phyloP scores from a whole-genome alignment of 2,797 vertebrate genomes.

The Bryconaethiops microstoma region DNA sequence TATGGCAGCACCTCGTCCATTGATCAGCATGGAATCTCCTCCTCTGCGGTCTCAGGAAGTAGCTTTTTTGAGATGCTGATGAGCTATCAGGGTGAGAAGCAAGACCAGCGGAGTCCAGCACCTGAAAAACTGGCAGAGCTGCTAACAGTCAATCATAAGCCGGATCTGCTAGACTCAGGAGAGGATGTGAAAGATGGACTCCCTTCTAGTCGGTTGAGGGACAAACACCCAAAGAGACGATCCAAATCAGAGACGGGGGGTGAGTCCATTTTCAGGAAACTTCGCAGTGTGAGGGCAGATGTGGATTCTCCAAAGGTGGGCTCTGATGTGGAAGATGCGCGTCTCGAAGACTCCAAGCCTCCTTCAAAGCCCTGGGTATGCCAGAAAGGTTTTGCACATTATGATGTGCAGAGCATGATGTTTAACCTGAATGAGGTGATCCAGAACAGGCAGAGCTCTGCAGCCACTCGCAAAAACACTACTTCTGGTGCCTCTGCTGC shows the following conservation, averaged over 20 bases:
- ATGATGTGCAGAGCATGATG: slow-evolving; percentile 93
- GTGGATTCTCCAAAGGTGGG: slow-evolving; percentile 81
- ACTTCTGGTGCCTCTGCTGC: slow-evolving; percentile 95
- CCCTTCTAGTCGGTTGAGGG: slow-evolving; percentile 82
- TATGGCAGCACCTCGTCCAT: slow-evolving; percentile 98
- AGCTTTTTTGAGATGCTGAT: slow-evolving; percentile 94
- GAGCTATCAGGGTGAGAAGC: slow-evolving; percentile 88
- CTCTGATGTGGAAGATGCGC: slow-evolving; percentile 88
- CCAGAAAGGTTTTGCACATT: slow-evolving; percentile 93
- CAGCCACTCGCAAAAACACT: slow-evolving; percentile 89
- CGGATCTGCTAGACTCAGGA: slow-evolving; percentile 82
- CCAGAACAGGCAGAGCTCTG: slow-evolving; percentile 87
- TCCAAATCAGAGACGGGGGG: slow-evolving; percentile 96
- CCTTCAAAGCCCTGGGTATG: slow-evolving; percentile 87
- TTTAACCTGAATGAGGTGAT: slow-evolving; percentile 93
- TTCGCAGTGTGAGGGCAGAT: slow-evolving; percentile 90
- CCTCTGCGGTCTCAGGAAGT: slow-evolving; percentile 79
- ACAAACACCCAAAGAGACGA: slow-evolving; percentile 92
- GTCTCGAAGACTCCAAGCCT: slow-evolving; percentile 82
- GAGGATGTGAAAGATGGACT: slow-evolving; percentile 82
- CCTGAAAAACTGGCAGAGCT: slow-evolving; percentile 88
- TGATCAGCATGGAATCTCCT: slow-evolving; percentile 85
- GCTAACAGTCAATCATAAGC: slow-evolving; percentile 81
- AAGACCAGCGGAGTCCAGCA: slow-evolving; percentile 86
- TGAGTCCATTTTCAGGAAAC: slow-evolving; percentile 95